Percentiles rank a stretch among this genome's conserved stretches.
Conservation (phyloP, 2,888 invertebrate species). For the Sarcophaga caerulescens region DNA sequence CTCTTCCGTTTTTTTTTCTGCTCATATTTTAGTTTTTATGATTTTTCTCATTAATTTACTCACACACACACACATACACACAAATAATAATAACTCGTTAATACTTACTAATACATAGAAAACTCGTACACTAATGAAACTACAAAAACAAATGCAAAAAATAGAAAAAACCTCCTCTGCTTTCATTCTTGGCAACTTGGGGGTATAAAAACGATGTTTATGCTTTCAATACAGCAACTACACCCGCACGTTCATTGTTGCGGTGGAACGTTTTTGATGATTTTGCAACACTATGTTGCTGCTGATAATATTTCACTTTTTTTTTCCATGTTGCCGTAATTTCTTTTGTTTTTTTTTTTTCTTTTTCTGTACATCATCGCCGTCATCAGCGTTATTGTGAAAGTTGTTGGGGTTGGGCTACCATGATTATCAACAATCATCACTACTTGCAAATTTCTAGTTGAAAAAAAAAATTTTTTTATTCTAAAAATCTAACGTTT, state of each 20-base stretch:
- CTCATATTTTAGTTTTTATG: slow-evolving; percentile 35
- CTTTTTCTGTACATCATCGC: slow-evolving; percentile 19
- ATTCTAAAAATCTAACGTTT: slow-evolving; percentile 15
- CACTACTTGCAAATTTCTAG: slow-evolving; percentile 50
- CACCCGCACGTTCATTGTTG: too few species aligned
- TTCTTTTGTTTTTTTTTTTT: not conserved
- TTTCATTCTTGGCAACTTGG: slow-evolving; percentile 12
- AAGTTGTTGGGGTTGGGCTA: slow-evolving; percentile 42
- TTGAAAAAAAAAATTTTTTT: slow-evolving; percentile 12
- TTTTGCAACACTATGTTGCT: slow-evolving; percentile 52
- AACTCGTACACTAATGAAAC: not conserved
- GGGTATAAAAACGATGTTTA: not conserved
- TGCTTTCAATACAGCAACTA: not conserved
- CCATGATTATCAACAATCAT: slow-evolving; percentile 63
- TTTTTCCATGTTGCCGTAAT: not conserved
- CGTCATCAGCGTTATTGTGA: slow-evolving; percentile 46
- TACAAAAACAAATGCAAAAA: not conserved
- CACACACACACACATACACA: slow-evolving; percentile 27
- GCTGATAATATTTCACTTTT: slow-evolving; percentile 27
- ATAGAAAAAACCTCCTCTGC: not conserved
- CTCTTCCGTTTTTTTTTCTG: not conserved
- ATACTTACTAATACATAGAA: slow-evolving; percentile 33
- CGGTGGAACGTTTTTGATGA: slow-evolving; percentile 33
- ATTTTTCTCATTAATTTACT: slow-evolving; percentile 57
- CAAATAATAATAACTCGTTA: not conserved